Evolutionary conservation across 2,113 vertebrate genomes (phyloP), one percentile per base, ranked within the genome.

Genomic region (Poeciliopsis occidentalis): DNA sequence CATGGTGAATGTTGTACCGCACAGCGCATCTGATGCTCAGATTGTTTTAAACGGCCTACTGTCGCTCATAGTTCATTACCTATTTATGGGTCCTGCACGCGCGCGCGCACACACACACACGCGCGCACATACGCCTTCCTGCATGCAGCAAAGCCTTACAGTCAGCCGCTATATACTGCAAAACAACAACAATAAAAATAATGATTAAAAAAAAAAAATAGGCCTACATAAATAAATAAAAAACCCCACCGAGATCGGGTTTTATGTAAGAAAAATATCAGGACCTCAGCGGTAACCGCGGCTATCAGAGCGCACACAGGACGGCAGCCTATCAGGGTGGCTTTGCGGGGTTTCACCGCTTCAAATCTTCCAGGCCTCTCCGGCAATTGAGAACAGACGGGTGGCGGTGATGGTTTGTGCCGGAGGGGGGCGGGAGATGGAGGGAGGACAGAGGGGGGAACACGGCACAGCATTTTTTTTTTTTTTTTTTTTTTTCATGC

Each of bases 51-150:
- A 68, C 81, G 82, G 85, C 85, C 82, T 85, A 34, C 57, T n/a
- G 75, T 81, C 69, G 77, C 79, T 79, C 86, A 77, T 67, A 80
- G 79, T 84, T 86, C 88, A 89, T 90, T 84, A 91, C 84, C 84
- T 90, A 91, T 89, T 86, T 88, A 88, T 89, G 87, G 67, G 82
- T 88, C 87, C 82, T 90, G 83, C 84, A 87, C 91, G 92, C 91
- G 90, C 34, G 8, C 34, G 31, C 31, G 84, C 84, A 4, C 90
- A 90, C 91, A 92, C 91, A 92, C 90, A 90, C 84, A 85, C 89
- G 91, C 91, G 92, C 91, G 90, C 10, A 3, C 34, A 12, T 10
- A 37, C 90, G 92, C 90, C 90, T 92, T 86, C 84, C 72, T 76
- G 80, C 78, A 90, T 90, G 88, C 87, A 92, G 88, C 89, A 90